Evolutionary conservation across 2,797 vertebrate species (phyloP).

Genomic region (Galagoides demidoff): DNA sequence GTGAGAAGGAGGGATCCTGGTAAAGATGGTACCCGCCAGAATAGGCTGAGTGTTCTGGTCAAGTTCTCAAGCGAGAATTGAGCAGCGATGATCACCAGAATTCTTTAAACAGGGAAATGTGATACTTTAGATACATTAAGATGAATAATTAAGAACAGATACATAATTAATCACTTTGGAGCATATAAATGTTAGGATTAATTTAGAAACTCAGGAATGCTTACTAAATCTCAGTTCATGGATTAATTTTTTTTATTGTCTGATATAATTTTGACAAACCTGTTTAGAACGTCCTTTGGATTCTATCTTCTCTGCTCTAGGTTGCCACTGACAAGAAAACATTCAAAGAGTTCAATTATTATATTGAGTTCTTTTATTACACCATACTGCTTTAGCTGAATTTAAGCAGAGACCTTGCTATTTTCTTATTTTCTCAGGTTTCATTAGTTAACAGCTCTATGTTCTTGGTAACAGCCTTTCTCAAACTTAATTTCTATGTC

Average conservation of each 20-base stretch:
- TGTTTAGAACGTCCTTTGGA: constrained; percentile 6
- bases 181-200: constrained; percentile 59
- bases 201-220: constrained; percentile 70
- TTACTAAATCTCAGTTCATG: constrained; percentile 48
- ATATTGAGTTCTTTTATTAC: background rate
- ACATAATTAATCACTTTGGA: constrained; percentile 60
- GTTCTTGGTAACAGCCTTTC: constrained; percentile 15
- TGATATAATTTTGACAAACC: constrained; percentile 59
- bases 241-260: constrained; percentile 40
- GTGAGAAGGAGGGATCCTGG: background rate
- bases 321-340: background rate
- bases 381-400: constrained; percentile 23
- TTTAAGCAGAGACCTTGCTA: constrained; percentile 2
- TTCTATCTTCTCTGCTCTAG: background rate
- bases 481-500: constrained; percentile 59
- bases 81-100: background rate
- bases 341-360: background rate
- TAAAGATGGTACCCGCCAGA: background rate
- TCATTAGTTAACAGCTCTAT: constrained; percentile 17
- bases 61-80: background rate
- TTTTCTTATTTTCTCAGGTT: constrained; percentile 53
- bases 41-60: background rate
- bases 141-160: constrained; percentile 68
- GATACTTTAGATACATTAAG: constrained; percentile 48
- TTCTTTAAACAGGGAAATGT: constrained; percentile 37